Conservation (phyloP, 2,888 invertebrate species). For the Cactoblastis cactorum region DNA sequence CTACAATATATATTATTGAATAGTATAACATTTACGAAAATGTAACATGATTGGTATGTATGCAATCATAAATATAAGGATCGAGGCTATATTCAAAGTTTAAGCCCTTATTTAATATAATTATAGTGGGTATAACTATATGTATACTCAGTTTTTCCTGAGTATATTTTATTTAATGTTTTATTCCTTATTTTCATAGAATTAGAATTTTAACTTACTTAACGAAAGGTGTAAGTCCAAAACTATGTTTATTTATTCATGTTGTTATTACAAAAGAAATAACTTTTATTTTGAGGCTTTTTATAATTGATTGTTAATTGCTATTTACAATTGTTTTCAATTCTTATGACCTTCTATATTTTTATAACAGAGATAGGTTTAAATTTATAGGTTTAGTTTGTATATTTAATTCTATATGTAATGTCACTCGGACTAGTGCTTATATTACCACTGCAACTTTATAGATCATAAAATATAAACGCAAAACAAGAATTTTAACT, state of each 20-base stretch:
- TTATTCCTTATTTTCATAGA: conserved; percentile 26
- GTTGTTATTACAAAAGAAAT: conserved; percentile 50
- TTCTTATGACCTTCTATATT: conserved; percentile 54
- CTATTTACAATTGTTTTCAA: conserved; percentile 73
- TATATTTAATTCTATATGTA: conserved; percentile 16
- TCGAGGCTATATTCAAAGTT: conserved; percentile 50
- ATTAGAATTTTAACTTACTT: background rate
- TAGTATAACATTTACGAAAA: conserved; percentile 31
- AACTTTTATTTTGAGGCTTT: conserved; percentile 65
- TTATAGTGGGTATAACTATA: conserved; percentile 20
- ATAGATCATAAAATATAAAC: background rate
- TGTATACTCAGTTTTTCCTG: conserved; percentile 42
- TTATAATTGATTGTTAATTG: conserved; percentile 63
- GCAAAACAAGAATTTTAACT: background rate
- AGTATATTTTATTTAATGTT: conserved; percentile 29
- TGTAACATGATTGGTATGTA: conserved; percentile 21
- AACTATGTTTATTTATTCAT: conserved; percentile 55
- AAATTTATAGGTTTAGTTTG: conserved; percentile 28
- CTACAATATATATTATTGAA: conserved; percentile 51
- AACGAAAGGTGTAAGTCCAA: conserved; percentile 21
- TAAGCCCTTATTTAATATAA: conserved; percentile 31
- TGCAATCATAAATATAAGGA: conserved; percentile 35
- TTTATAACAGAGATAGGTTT: conserved; percentile 40
- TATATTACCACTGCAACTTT: conserved; percentile 12
- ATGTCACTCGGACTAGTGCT: conserved; percentile 17